phyloP scores from a whole-genome alignment of 2,888 invertebrate genomes.

The Tetramorium bicarinatum region DNA sequence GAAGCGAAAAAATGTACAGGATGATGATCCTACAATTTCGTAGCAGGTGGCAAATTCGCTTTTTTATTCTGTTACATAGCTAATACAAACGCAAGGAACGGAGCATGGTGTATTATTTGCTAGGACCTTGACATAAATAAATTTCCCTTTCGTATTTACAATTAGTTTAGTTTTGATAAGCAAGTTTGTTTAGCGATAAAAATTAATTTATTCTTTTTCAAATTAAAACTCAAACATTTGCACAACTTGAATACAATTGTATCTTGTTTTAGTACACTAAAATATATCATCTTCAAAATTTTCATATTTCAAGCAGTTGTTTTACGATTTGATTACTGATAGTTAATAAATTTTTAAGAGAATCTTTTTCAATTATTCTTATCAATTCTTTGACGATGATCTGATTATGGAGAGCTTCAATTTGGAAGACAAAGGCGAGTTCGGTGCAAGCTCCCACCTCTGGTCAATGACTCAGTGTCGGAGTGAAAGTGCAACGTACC shows the following conservation, averaged over 20 bases:
- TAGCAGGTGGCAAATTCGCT: constrained; percentile 33
- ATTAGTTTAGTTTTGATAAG: not conserved
- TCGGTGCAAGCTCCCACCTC: constrained; percentile 64
- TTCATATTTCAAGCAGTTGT: not conserved
- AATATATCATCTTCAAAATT: not conserved
- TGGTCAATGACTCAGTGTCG: constrained; percentile 76
- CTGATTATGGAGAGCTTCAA: not conserved
- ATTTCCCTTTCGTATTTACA: constrained; percentile 9
- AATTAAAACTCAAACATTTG: not conserved
- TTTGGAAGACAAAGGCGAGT: constrained; percentile 37
- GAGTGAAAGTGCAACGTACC: constrained; percentile 77
- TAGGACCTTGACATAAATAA: constrained; percentile 57
- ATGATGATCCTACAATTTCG: constrained; percentile 71
- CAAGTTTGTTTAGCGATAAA: not conserved
- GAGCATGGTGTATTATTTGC: not conserved
- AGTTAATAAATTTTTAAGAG: not conserved
- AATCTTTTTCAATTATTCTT: not conserved
- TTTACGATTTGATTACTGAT: not conserved
- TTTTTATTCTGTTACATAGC: constrained; percentile 26
- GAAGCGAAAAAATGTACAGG: constrained; percentile 59
- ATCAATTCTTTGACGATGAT: not conserved
- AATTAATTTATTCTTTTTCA: not conserved
- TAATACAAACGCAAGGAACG: constrained; percentile 37
- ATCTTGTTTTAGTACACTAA: not conserved
- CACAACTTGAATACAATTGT: not conserved